Evolutionary conservation across 2,888 invertebrate species (phyloP).

Genomic region (Laothoe populi): DNA sequence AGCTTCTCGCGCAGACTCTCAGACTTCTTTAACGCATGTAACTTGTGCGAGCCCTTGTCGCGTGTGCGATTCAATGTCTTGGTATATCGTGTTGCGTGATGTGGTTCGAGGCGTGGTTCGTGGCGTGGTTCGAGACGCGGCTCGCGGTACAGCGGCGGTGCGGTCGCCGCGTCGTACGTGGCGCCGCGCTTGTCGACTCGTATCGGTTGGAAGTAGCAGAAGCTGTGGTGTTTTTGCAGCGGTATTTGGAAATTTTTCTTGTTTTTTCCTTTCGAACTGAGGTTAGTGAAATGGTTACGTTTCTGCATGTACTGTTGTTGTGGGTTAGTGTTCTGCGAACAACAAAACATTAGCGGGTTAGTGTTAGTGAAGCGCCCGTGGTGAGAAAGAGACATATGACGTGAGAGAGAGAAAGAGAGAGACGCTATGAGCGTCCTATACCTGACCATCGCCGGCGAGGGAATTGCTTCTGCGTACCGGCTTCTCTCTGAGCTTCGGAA

Average conservation of each 20-base stretch:
- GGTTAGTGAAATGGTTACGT: conserved; percentile 82
- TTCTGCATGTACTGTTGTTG: conserved; percentile 85
- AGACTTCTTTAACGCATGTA: conserved; percentile 79
- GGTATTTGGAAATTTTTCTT: conserved; percentile 88
- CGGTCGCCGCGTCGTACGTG: conserved; percentile 43
- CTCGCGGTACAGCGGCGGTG: conserved; percentile 66
- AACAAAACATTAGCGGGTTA: conserved; percentile 66
- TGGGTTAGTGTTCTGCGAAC: conserved; percentile 86
- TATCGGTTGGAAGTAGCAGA: conserved; percentile 88
- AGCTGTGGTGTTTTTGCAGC: conserved; percentile 87
- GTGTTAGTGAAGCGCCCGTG: conserved; percentile 48
- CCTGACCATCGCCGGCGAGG: conserved; percentile 75
- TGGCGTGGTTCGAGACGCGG: conserved; percentile 74
- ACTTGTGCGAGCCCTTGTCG: conserved; percentile 75
- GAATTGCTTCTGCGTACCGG: conserved; percentile 81
- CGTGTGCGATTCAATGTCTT: conserved; percentile 79
- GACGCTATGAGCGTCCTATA: conserved; percentile 67
- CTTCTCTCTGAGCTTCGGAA: conserved; percentile 79
- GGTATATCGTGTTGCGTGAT: conserved; percentile 56
- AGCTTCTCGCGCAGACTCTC: conserved; percentile 80
- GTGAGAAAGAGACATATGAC: not conserved
- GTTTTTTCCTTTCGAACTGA: conserved; percentile 78
- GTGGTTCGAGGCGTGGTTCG: conserved; percentile 72
- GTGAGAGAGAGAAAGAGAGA: conserved; percentile 30
- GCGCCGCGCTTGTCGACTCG: conserved; percentile 81